Conservation (phyloP, 2,888 invertebrate species). For the Caenorhabditis macrosperma region DNA sequence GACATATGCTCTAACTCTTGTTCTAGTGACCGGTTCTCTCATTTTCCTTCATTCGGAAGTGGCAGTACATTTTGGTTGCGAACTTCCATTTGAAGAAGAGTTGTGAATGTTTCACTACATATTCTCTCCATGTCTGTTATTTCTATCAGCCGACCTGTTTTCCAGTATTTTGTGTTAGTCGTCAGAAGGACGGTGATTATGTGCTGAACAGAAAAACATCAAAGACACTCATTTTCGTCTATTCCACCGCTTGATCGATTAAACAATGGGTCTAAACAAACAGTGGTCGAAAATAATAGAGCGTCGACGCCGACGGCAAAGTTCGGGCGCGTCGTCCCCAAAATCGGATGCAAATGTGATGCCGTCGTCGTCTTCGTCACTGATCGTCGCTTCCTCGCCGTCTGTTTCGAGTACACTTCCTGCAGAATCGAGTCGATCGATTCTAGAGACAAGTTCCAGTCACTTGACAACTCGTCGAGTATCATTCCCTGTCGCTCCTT, state of each 20-base stretch:
- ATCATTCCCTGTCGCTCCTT: constrained; percentile 37
- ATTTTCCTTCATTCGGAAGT: background rate
- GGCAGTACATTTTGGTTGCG: background rate
- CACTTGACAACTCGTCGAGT: constrained; percentile 30
- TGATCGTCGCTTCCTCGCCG: constrained; percentile 1
- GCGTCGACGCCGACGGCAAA: constrained; percentile 53
- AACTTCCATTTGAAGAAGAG: background rate
- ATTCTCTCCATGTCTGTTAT: background rate
- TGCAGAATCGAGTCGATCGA: constrained; percentile 30
- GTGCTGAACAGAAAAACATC: constrained; percentile 53
- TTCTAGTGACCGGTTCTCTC: background rate
- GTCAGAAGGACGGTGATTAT: constrained; percentile 38
- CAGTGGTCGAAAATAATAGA: constrained; percentile 55
- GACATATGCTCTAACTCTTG: background rate
- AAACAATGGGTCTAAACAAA: constrained; percentile 56
- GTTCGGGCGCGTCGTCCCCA: constrained; percentile 34
- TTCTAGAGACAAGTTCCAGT: constrained; percentile 1
- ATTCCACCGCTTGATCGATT: constrained; percentile 29
- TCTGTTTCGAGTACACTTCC: constrained; percentile 3
- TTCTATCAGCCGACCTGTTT: constrained; percentile 11
- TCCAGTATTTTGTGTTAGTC: background rate
- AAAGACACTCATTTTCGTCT: constrained; percentile 21
- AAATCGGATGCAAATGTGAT: constrained; percentile 47
- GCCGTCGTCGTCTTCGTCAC: constrained; percentile 6
- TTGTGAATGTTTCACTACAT: background rate